A percentile compares a stretch with the other conserved stretches of the same genome.
Conservation (phyloP, 2,113 vertebrate genomes). For the Henicopernis longicauda region DNA sequence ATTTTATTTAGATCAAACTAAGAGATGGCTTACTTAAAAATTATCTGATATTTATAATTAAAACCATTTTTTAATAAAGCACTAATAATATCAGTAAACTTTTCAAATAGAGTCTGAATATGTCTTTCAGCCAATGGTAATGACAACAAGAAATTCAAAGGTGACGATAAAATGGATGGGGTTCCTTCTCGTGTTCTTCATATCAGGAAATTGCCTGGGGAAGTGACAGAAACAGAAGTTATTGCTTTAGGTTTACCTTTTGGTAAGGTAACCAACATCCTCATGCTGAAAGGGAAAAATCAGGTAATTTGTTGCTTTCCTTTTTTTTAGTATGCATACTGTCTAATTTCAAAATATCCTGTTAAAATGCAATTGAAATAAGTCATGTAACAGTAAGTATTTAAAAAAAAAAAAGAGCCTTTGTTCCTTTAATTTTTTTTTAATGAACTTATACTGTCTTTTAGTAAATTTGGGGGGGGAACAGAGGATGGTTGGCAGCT, state of each 20-base stretch:
- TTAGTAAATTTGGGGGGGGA: background rate
- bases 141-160: slow-evolving; percentile 94
- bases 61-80: background rate
- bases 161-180: slow-evolving; percentile 90
- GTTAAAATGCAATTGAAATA: background rate
- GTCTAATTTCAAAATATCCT: background rate
- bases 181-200: slow-evolving; percentile 94
- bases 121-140: slow-evolving; percentile 91
- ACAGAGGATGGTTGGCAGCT: background rate
- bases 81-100: background rate
- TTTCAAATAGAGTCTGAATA: slow-evolving; percentile 41
- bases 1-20: background rate
- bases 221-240: slow-evolving; percentile 95
- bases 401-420: background rate
- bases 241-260: slow-evolving; percentile 96
- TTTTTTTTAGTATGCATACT: background rate
- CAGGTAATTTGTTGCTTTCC: slow-evolving; percentile 77
- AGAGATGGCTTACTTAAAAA: background rate
- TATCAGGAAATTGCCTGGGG: slow-evolving; percentile 94
- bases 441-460: background rate
- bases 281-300: slow-evolving; percentile 97
- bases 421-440: background rate
- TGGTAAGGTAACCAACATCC: slow-evolving; percentile 98
- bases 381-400: background rate
- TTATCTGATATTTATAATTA: background rate